phyloP scores from a whole-genome alignment of 2,113 vertebrate species.

The Silurus asotus region DNA sequence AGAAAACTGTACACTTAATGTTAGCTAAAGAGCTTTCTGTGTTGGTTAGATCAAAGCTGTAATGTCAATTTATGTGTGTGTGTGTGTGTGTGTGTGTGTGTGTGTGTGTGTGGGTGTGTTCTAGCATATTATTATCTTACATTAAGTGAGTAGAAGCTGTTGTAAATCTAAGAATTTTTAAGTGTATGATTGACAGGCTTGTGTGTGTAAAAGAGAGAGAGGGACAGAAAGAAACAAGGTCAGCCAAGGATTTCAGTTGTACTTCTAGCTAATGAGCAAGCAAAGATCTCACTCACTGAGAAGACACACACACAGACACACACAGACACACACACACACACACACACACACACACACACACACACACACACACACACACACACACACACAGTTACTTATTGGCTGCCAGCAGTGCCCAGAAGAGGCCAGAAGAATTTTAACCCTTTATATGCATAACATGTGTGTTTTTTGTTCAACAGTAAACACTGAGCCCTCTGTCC shows the following conservation, averaged over 20 bases:
- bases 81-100: background rate
- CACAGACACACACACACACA: conserved; percentile 1
- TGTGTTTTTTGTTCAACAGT: background rate
- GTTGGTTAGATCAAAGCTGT: background rate
- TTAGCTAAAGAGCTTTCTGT: background rate
- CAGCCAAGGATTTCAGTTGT: background rate
- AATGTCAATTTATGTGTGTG: background rate
- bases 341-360: background rate
- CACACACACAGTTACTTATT: background rate
- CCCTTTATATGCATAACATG: background rate
- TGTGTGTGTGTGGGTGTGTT: background rate
- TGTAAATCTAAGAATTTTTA: background rate
- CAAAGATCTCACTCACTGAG: background rate
- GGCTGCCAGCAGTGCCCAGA: background rate
- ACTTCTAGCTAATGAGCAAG: conserved; percentile 14
- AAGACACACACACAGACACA: background rate
- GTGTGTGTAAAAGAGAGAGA: background rate
- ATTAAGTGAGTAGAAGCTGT: background rate
- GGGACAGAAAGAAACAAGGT: background rate
- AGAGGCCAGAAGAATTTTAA: background rate
- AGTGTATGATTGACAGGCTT: background rate
- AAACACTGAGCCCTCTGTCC: background rate
- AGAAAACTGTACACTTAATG: background rate
- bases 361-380: conserved; percentile 19
- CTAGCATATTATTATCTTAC: background rate